phyloP scores from a whole-genome alignment of 2,888 invertebrate species.

The Craniophora ligustri region DNA sequence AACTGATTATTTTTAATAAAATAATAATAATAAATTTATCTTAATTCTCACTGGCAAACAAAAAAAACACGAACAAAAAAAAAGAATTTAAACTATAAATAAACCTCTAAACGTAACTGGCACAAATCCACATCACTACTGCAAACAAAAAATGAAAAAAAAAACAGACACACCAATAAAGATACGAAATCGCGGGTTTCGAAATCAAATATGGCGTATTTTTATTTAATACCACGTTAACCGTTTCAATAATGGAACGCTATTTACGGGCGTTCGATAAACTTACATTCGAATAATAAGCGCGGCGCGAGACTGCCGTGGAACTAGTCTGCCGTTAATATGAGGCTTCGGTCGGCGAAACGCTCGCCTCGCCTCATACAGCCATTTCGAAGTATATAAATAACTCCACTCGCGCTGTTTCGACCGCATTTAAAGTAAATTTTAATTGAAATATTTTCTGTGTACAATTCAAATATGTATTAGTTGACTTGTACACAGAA shows the following conservation, averaged over 20 bases:
- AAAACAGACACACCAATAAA: constrained; percentile 12
- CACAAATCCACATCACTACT: constrained; percentile 11
- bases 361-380: constrained; percentile 46
- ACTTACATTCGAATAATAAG: constrained; percentile 37
- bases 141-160: constrained; percentile 26
- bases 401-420: constrained; percentile 51
- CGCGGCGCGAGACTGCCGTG: constrained; percentile 42
- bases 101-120: constrained; percentile 36
- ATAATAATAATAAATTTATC: no score
- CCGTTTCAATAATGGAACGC: constrained; percentile 23
- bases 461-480: constrained; percentile 22
- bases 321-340: constrained; percentile 46
- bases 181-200: constrained; percentile 34
- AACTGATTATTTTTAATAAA: constrained; percentile 8
- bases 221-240: constrained; percentile 19
- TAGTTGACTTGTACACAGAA: constrained; percentile 33
- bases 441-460: constrained; percentile 49
- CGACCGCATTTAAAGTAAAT: constrained; percentile 49
- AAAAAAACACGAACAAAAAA: constrained; percentile 29
- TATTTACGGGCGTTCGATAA: constrained; percentile 46
- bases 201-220: constrained; percentile 47
- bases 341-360: constrained; percentile 53
- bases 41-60: constrained; percentile 22
- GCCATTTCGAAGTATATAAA: constrained; percentile 57
- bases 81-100: constrained; percentile 37